These are phyloP conservation scores for Melanchra persicariae DNA, from an alignment of 2,888 invertebrate genomes.

Conservation along the genomic window DNA sequence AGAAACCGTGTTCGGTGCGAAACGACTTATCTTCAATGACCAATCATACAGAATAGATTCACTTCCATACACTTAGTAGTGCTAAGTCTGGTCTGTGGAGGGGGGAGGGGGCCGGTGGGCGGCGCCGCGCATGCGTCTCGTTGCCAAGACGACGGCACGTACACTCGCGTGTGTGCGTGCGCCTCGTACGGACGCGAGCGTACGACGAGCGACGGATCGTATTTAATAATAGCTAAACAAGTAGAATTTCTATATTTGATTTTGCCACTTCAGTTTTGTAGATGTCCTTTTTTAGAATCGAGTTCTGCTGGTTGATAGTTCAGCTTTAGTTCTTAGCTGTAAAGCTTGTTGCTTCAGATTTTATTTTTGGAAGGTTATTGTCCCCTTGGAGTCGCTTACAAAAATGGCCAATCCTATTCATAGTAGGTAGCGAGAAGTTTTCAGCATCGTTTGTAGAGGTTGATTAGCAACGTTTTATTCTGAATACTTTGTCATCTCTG, in stretches of 20 bases:
- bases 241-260: slow-evolving; percentile 66
- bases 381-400: not conserved
- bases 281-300: slow-evolving; percentile 21
- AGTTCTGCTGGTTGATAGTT: slow-evolving; percentile 2
- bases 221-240: slow-evolving; percentile 70
- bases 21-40: slow-evolving; percentile 75
- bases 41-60: slow-evolving; percentile 82
- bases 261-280: slow-evolving; percentile 51
- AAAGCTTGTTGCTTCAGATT: slow-evolving; percentile 11
- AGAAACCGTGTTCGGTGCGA: slow-evolving; percentile 42
- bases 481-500: not conserved
- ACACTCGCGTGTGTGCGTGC: slow-evolving; percentile 80
- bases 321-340: not conserved
- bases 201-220: slow-evolving; percentile 56
- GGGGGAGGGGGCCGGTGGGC: slow-evolving; percentile 81
- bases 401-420: not conserved
- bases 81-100: slow-evolving; percentile 72
- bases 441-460: not conserved
- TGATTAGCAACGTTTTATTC: not conserved
- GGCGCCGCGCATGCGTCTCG: slow-evolving; percentile 91
- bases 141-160: slow-evolving; percentile 92
- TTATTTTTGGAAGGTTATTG: slow-evolving; percentile 20
- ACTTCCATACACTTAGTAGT: slow-evolving; percentile 67
- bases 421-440: not conserved
- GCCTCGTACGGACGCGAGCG: slow-evolving; percentile 48